Percentiles rank a stretch among this genome's conserved stretches.
phyloP scores from a whole-genome alignment of 2,888 invertebrate genomes.

The Acronicta alni region DNA sequence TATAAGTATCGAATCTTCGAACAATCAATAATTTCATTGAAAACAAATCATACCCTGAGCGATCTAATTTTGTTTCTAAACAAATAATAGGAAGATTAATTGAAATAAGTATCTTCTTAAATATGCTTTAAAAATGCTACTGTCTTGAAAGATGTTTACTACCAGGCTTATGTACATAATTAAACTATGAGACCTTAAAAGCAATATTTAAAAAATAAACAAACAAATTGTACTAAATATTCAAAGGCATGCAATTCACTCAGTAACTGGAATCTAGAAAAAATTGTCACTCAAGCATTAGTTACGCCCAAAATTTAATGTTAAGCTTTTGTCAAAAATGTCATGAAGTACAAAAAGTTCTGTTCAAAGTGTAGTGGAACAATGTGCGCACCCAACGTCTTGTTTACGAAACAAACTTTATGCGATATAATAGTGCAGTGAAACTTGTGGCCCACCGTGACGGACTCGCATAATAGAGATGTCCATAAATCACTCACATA shows the following conservation, averaged over 20 bases:
- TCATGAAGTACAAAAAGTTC: constrained; percentile 44
- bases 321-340: constrained; percentile 61
- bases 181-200: constrained; percentile 11
- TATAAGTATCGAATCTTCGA: no score
- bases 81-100: neutral
- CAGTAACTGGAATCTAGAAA: constrained; percentile 63
- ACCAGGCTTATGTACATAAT: neutral
- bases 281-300: constrained; percentile 73
- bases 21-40: no score
- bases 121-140: constrained; percentile 10
- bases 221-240: neutral
- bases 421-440: constrained; percentile 67
- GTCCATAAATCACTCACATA: constrained; percentile 54
- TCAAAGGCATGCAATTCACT: constrained; percentile 59
- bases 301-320: constrained; percentile 70
- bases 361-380: constrained; percentile 63
- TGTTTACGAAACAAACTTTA: constrained; percentile 81
- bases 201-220: constrained; percentile 20
- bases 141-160: constrained; percentile 6
- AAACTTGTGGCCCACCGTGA: constrained; percentile 81
- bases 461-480: constrained; percentile 52
- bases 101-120: neutral
- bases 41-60: no score
- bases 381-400: constrained; percentile 77
- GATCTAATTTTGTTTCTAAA: no score